A percentile compares a stretch with the other conserved stretches of the same genome.
Conservation (phyloP, 2,113 vertebrate genomes). For the Centropus unirufus region DNA sequence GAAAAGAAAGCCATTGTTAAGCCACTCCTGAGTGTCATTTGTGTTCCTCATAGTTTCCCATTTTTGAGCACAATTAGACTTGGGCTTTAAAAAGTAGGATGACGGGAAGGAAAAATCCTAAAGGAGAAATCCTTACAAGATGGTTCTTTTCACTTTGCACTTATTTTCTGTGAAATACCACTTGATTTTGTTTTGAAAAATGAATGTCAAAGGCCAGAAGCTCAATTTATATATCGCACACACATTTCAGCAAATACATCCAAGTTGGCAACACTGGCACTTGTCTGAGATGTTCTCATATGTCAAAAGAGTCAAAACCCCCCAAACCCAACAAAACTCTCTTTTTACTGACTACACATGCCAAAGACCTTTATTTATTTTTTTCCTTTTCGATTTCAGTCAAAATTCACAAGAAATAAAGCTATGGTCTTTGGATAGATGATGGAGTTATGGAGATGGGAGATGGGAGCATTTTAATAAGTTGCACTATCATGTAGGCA, state of each 20-base stretch:
- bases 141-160: neutral
- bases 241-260: conserved; percentile 28
- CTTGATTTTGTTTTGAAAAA: conserved; percentile 26
- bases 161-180: neutral
- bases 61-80: neutral
- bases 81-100: neutral
- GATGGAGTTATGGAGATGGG: neutral
- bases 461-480: neutral
- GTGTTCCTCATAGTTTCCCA: neutral
- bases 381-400: neutral
- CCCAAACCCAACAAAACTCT: neutral
- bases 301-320: neutral
- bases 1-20: neutral
- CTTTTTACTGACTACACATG: neutral
- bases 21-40: neutral
- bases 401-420: neutral
- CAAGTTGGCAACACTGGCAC: neutral
- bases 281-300: neutral
- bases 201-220: neutral
- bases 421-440: neutral
- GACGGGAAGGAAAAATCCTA: neutral
- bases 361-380: neutral
- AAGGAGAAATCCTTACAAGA: neutral
- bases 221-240: conserved; percentile 31
- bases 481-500: neutral